Percentiles rank a stretch among this genome's conserved stretches.
phyloP scores from a whole-genome alignment of 2,797 vertebrate species.

The Sebastes hubbsi region DNA sequence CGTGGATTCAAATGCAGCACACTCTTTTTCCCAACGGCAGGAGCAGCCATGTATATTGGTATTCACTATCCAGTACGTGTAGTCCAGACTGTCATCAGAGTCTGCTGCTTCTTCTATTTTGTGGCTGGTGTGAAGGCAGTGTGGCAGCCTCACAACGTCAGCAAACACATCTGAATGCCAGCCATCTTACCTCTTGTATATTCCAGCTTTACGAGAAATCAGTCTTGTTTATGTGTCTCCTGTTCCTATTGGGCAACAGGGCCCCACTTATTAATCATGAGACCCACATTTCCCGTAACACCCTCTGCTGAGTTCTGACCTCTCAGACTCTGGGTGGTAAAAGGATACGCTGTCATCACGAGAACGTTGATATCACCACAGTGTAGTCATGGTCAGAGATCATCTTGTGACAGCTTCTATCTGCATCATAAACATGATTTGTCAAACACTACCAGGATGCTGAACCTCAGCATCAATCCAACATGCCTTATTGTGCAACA shows the following conservation, averaged over 20 bases:
- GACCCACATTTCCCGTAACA: not conserved
- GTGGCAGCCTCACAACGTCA: not conserved
- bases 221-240: not conserved
- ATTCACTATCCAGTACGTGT: not conserved
- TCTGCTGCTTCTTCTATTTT: not conserved
- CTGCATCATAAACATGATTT: not conserved
- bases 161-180: too few species aligned
- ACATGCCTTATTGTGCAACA: not conserved
- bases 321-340: not conserved
- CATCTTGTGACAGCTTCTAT: not conserved
- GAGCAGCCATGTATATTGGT: too few species aligned
- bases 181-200: not conserved
- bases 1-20: not conserved
- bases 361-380: not conserved
- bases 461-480: not conserved
- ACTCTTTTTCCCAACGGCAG: not conserved
- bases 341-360: not conserved
- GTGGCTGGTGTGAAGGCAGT: not conserved
- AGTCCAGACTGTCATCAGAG: conserved; percentile 3
- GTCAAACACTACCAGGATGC: not conserved
- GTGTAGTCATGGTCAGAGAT: not conserved
- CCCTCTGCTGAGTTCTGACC: not conserved
- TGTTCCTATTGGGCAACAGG: not conserved
- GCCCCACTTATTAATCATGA: not conserved
- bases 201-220: not conserved